These are phyloP conservation scores for Polydrusus tereticollis DNA, from an alignment of 2,888 invertebrate species.

Conservation along the genomic window DNA sequence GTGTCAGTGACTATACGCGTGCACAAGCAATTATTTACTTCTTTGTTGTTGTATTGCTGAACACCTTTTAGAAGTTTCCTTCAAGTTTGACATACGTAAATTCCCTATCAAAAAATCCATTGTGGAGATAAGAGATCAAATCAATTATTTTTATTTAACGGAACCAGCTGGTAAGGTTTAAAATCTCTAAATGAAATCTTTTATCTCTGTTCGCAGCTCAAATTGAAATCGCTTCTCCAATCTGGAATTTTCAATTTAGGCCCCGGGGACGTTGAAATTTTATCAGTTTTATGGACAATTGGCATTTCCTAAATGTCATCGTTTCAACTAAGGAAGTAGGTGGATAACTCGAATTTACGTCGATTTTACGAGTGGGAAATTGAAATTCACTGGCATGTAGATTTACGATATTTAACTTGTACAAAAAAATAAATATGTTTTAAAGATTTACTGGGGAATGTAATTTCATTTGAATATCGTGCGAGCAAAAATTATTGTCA, in stretches of 20 bases:
- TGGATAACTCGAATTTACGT: conserved; percentile 7
- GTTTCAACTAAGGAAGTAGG: conserved; percentile 21
- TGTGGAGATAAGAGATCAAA: conserved; percentile 33
- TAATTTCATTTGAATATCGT: too few relatives aligned
- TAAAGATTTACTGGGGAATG: too few relatives aligned
- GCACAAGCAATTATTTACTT: too few relatives aligned
- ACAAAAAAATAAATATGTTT: too few relatives aligned
- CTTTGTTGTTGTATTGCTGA: too few relatives aligned
- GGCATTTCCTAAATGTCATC: conserved; percentile 40
- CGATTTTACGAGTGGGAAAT: not conserved
- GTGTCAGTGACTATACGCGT: too few relatives aligned
- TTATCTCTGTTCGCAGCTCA: conserved; percentile 45
- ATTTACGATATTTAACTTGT: not conserved
- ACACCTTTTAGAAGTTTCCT: not conserved
- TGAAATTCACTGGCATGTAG: not conserved
- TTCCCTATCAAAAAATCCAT: conserved; percentile 19
- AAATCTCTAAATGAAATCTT: conserved; percentile 44
- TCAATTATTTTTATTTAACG: conserved; percentile 37
- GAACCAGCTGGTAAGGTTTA: conserved; percentile 31
- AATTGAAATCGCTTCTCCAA: conserved; percentile 42
- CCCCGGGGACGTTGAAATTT: conserved; percentile 35
- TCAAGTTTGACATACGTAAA: conserved; percentile 16
- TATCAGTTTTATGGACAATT: conserved; percentile 38
- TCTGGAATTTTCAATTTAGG: conserved; percentile 46
- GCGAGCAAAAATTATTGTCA: too few relatives aligned